Percentiles rank a stretch among this genome's conserved stretches.
Evolutionary conservation across 1,140 invertebrate species (phyloP).

Genomic region (Aleiodes sp.): DNA sequence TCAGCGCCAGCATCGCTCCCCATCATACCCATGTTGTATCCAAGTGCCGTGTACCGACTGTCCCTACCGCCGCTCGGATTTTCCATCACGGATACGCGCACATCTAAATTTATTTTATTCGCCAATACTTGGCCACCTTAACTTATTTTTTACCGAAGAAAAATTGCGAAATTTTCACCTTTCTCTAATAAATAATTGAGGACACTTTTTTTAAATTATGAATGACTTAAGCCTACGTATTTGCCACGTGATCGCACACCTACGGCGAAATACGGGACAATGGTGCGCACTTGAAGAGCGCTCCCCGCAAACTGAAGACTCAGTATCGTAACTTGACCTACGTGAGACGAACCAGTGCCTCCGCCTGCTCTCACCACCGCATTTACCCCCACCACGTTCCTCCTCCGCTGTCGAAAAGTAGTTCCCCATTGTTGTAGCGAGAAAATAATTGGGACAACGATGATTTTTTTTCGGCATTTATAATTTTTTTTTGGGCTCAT

Average conservation of each 20-base stretch:
- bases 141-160: no score
- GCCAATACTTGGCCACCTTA: background rate
- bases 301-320: constrained; percentile 58
- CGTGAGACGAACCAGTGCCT: constrained; percentile 60
- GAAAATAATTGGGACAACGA: background rate
- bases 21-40: constrained; percentile 83
- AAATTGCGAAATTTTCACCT: no score
- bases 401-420: constrained; percentile 46
- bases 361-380: constrained; percentile 54
- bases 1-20: constrained; percentile 77
- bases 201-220: no score
- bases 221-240: no score
- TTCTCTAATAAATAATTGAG: no score
- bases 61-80: constrained; percentile 81
- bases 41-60: constrained; percentile 81
- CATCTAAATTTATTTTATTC: constrained; percentile 49
- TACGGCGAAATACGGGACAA: constrained; percentile 50
- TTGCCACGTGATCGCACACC: constrained; percentile 57
- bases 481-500: constrained; percentile 19
- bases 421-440: constrained; percentile 41
- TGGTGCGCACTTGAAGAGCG: constrained; percentile 58
- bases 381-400: constrained; percentile 43
- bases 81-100: constrained; percentile 59
- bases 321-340: constrained; percentile 63
- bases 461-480: background rate